Evolutionary conservation across 2,888 invertebrate species (phyloP), one percentile per base, ranked within the genome.

Genomic region (Leucozona laternaria): DNA sequence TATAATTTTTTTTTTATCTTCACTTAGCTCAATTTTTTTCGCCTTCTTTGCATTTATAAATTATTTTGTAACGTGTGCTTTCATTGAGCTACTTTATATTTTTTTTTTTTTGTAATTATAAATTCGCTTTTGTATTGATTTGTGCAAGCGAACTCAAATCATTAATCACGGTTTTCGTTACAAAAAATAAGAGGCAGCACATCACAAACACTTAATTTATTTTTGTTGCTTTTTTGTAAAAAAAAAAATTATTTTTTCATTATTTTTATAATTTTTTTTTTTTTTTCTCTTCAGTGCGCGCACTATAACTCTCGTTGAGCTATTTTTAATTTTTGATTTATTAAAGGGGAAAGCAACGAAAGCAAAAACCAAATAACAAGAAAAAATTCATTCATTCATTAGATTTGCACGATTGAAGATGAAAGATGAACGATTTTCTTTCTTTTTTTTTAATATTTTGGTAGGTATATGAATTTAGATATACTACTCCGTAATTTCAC

Each of bases 361-460:
- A 48, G 53, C 43, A 58, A 58, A 68, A 70, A 60, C 37, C 31
- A 66, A 76, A 28, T n/a, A 57, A 85, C 22, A 76, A 77, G 78
- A 86, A 86, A 62, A 71, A 70, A 71, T 57, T 86, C 78, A 86
- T 86, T 86, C 86, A 86, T 86, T 86, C 86, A 86, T 82, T 86
- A 82, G 82, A 86, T 86, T 86, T 82, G 86, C 82, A 86, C 86
- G 82, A 79, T 82, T 81, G 78, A 82, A 86, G 82, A 86, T 86
- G 81, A 77, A 86, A 81, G 81, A 86, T 82, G 82, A 86, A 82
- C 71, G 78, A 71, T 82, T 75, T 82, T 79, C 55, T 50, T 77
- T 66, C 57, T 57, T 68, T 55, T 72, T 72, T 73, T 53, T 50
- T 45, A 28, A 31, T 22, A 48, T 66, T 66, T 66, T 25, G 25